Evolutionary conservation across 2,888 invertebrate species (phyloP).

Genomic region (Scrobipalpa costella): DNA sequence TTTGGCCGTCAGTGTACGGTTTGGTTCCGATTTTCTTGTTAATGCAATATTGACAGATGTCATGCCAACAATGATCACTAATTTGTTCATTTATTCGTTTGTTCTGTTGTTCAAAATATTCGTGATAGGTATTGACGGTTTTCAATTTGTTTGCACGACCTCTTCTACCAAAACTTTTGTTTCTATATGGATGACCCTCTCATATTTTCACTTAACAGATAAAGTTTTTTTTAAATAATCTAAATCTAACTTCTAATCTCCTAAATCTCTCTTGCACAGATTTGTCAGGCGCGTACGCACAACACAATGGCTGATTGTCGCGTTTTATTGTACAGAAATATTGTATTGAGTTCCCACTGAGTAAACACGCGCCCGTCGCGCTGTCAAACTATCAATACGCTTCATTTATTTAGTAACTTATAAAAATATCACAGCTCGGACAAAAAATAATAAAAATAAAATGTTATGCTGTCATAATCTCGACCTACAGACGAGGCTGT

Average conservation of each 20-base stretch:
- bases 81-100: conserved; percentile 32
- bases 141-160: not conserved
- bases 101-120: not conserved
- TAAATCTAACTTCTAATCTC: not conserved
- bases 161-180: not conserved
- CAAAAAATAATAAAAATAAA: conserved; percentile 39
- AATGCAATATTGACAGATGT: conserved; percentile 38
- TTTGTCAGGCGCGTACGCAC: conserved; percentile 49
- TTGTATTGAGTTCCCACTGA: conserved; percentile 51
- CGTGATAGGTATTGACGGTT: not conserved
- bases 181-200: not conserved
- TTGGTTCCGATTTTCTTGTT: conserved; percentile 40
- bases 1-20: conserved; percentile 35
- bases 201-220: not conserved
- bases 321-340: conserved; percentile 46
- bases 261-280: conserved; percentile 36
- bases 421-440: conserved; percentile 59
- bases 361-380: conserved; percentile 60
- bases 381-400: conserved; percentile 71
- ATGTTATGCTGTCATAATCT: not conserved
- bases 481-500: conserved; percentile 4
- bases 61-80: conserved; percentile 37
- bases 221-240: not conserved
- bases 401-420: conserved; percentile 77
- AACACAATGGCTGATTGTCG: conserved; percentile 56